Evolutionary conservation across 2,797 vertebrate species (phyloP), one percentile per base, ranked within the genome.

Genomic region (Sebastes umbrosus): DNA sequence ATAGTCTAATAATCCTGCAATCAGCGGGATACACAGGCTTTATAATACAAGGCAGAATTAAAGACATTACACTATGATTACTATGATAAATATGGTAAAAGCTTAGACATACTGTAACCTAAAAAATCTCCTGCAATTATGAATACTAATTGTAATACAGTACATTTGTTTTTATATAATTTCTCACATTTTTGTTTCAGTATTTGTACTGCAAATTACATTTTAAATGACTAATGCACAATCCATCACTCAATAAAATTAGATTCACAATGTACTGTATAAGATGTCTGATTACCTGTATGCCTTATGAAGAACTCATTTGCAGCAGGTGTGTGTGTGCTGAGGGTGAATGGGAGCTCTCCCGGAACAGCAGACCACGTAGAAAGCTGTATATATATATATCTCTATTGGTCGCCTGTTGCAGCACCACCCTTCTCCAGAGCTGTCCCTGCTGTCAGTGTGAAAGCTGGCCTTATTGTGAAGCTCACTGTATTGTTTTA

Each of bases 381-480:
- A 80, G 69, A 86, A 89, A 90, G 72, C 89, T 78, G 83, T 73
- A 85, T 87, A 82, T 90, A 86, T 90, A 86, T 85, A 73, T 29
- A 74, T 39, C 70, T 82, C 88, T 88, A 91, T 93, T 94, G 92
- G 29, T 71, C n/a, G 39, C 78, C 74, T 80, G 76, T 77, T 75
- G 82, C 87, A 68, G 84, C 80, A 84, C 89, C 83, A 85, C 88
- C 82, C 88, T 88, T 91, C 85, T 91, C 88, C 91, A 92, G 83
- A 92, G 84, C 82, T 74, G 87, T 88, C 84, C 77, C 84, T 60
- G 76, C 78, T 82, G 80, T 82, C 81, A 58, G 75, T 69, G 73
- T 91, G 72, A 93, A 93, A 87, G 88, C 90, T 87, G 85, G 43
- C 54, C 80, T 88, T 87, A 90, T 93, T 93, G 92, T 94, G 78